Evolutionary conservation across 2,888 invertebrate species (phyloP), one percentile per base, ranked within the genome.

Genomic region (Philereme transversata): DNA sequence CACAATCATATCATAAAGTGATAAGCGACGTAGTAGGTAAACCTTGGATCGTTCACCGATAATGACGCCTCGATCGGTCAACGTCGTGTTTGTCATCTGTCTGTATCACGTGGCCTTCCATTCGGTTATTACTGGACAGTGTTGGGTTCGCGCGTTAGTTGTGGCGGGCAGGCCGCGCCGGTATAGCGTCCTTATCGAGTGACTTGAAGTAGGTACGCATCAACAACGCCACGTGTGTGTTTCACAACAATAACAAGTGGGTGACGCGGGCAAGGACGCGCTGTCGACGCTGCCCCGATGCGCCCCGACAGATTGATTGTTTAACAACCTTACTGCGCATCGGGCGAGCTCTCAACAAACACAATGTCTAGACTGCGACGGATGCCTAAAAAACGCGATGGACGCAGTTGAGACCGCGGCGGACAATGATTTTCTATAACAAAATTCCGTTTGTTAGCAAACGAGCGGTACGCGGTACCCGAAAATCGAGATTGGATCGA

Each of bases 191-290:
- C 84, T 86, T 87, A 87, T 85, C 88, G 87, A 74, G 77, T 79
- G 77, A 76, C 78, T 76, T 78, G 57, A 80, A 82, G 82, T 81
- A 80, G 82, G 82, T 81, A 81, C 86, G 83, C 84, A 72, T 85
- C 84, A 82, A 82, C 81, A 80, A 67, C 79, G 84, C 88, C 90
- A 90, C 91, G 91, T 91, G 90, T 89, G 86, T 87, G 88, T 89
- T 86, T 88, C 89, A 88, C 89, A 89, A 90, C 88, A 89, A 90
- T 83, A 88, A 87, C 89, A 90, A 82, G 83, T 83, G 84, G 80
- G 78, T 81, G 86, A 82, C 82, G 82, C 79, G 78, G 77, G 77
- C 87, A 86, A 87, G 85, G 86, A 87, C 87, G 84, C 82, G 73
- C 68, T 76, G 78, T 75, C 77, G 78, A 66, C 77, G 52, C 59